These are phyloP conservation scores for Philhelius pedissequus DNA, from an alignment of 2,888 invertebrate species.

Conservation along the genomic window DNA sequence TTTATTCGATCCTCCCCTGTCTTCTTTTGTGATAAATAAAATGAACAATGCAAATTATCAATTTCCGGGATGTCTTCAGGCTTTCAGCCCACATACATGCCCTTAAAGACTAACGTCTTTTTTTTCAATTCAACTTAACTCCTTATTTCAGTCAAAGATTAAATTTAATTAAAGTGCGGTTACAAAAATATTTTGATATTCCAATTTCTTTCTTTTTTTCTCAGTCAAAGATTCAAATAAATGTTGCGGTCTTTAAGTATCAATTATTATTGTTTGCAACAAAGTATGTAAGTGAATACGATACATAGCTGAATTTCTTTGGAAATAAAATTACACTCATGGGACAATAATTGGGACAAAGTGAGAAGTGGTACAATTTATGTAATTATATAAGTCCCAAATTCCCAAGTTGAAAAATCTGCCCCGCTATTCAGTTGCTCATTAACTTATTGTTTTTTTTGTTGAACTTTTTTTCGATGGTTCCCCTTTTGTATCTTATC, in stretches of 20 bases:
- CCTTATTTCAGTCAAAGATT: background rate
- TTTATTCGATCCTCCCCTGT: background rate
- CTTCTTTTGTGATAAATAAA: background rate
- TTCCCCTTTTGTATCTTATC: background rate
- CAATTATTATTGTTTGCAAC: slow-evolving; percentile 53
- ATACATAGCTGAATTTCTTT: background rate
- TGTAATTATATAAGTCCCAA: slow-evolving; percentile 25
- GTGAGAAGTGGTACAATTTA: slow-evolving; percentile 6
- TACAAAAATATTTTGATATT: background rate
- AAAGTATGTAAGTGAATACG: too few species aligned
- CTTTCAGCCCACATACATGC: background rate
- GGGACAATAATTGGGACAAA: background rate
- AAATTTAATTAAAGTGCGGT: background rate
- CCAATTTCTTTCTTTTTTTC: background rate
- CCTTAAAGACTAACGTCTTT: background rate
- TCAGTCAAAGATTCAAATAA: background rate
- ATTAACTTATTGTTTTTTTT: slow-evolving; percentile 36
- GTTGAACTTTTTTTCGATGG: background rate
- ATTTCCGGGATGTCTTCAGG: slow-evolving; percentile 43
- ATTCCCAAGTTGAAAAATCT: background rate
- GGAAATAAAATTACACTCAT: background rate
- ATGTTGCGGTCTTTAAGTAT: background rate
- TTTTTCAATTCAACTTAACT: too few species aligned
- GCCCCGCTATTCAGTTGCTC: slow-evolving; percentile 32
- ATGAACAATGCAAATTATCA: slow-evolving; percentile 40